phyloP scores from a whole-genome alignment of 2,113 vertebrate genomes.

The Emydura subglobosa region DNA sequence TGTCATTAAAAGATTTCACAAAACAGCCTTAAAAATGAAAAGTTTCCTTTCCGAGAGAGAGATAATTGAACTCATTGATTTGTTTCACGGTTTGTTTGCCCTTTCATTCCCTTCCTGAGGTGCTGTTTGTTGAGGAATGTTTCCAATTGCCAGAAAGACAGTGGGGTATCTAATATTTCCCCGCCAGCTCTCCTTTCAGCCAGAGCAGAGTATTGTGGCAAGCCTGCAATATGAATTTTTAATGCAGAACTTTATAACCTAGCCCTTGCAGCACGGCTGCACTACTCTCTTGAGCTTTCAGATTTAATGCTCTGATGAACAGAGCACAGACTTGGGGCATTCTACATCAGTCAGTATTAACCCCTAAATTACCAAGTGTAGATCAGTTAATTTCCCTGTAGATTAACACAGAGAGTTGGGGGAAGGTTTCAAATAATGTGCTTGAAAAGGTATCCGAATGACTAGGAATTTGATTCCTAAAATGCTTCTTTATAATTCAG shows the following conservation, averaged over 20 bases:
- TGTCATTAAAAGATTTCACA: conserved; percentile 65
- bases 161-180: conserved; percentile 84
- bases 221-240: conserved; percentile 93
- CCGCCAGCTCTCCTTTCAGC: conserved; percentile 82
- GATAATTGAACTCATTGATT: conserved; percentile 87
- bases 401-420: conserved; percentile 1
- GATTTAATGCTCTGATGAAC: conserved; percentile 87
- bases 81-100: conserved; percentile 85
- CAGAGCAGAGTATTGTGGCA: conserved; percentile 82
- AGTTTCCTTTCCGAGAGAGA: conserved; percentile 76
- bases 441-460: not conserved
- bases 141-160: conserved; percentile 83
- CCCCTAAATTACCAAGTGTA: conserved; percentile 61
- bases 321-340: conserved; percentile 78
- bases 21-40: conserved; percentile 76
- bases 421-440: not conserved
- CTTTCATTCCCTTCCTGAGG: conserved; percentile 81
- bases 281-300: conserved; percentile 83
- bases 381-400: conserved; percentile 62
- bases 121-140: conserved; percentile 86
- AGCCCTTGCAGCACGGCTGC: conserved; percentile 80
- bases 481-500: not conserved
- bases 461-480: not conserved
- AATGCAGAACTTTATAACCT: conserved; percentile 91
- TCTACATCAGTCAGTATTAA: conserved; percentile 79